Evolutionary conservation across 2,888 invertebrate species (phyloP).

Genomic region (Aquatica leii): DNA sequence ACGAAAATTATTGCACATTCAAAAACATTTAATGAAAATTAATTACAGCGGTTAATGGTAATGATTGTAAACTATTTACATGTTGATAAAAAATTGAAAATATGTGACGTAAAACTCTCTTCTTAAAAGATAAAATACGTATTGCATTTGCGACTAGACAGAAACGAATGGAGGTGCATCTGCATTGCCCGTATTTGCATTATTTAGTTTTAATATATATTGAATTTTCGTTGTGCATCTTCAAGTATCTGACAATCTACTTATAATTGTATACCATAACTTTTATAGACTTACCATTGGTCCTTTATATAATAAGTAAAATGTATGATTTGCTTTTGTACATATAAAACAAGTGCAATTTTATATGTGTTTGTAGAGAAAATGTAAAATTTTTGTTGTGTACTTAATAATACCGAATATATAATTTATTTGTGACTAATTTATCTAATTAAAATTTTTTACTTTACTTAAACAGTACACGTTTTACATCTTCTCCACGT

Average conservation of each 20-base stretch:
- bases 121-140: too few species aligned
- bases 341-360: slow-evolving; percentile 31
- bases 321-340: slow-evolving; percentile 21
- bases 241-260: background rate
- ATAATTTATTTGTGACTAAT: background rate
- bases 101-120: too few species aligned
- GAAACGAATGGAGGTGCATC: too few species aligned
- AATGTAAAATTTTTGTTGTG: slow-evolving; percentile 11
- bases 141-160: too few species aligned
- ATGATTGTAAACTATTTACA: slow-evolving; percentile 1
- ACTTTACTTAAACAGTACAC: too few species aligned
- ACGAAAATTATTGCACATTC: slow-evolving; percentile 3
- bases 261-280: background rate
- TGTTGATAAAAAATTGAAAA: too few species aligned
- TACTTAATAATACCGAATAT: background rate
- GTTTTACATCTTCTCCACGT: slow-evolving; percentile 9
- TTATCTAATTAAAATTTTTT: background rate
- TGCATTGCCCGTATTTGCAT: too few species aligned
- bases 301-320: slow-evolving; percentile 33
- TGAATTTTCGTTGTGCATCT: background rate
- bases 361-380: slow-evolving; percentile 12
- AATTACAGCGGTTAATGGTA: too few species aligned
- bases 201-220: background rate
- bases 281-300: slow-evolving; percentile 27
- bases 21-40: too few species aligned